These are phyloP conservation scores for Tapera naevia DNA, from an alignment of 2,797 vertebrate genomes.

Conservation along the genomic window DNA sequence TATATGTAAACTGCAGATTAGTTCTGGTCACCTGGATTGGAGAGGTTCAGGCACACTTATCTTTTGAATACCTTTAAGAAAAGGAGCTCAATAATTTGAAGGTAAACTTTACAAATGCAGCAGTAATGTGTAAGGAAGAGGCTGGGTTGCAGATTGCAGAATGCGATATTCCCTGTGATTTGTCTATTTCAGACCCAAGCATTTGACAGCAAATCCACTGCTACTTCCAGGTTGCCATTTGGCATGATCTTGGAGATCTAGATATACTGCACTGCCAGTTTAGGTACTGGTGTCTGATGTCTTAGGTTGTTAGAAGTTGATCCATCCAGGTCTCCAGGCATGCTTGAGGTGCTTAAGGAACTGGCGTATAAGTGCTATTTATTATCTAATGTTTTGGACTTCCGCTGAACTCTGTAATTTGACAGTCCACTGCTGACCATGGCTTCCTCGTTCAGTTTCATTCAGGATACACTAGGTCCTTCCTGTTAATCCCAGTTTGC, in stretches of 20 bases:
- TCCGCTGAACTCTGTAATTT: neutral
- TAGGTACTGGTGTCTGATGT: neutral
- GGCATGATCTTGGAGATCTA: neutral
- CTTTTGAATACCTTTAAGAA: neutral
- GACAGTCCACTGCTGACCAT: accelerated
- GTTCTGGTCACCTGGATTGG: neutral
- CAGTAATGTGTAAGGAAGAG: accelerated
- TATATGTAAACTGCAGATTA: slow-evolving; percentile 18
- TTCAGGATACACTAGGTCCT: neutral
- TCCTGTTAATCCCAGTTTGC: neutral
- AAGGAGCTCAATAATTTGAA: neutral
- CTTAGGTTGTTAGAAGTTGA: neutral
- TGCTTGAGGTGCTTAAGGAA: neutral
- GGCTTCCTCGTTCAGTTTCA: neutral
- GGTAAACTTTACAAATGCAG: neutral
- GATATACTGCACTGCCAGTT: neutral
- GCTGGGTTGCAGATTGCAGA: neutral
- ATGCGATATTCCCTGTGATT: neutral
- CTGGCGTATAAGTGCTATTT: neutral
- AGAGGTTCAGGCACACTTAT: neutral
- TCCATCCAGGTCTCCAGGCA: neutral
- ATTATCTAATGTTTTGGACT: neutral
- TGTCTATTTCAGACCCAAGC: neutral
- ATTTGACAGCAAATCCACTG: neutral
- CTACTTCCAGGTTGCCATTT: neutral